phyloP scores from a whole-genome alignment of 2,888 invertebrate genomes.

The Andrena trimmerana region DNA sequence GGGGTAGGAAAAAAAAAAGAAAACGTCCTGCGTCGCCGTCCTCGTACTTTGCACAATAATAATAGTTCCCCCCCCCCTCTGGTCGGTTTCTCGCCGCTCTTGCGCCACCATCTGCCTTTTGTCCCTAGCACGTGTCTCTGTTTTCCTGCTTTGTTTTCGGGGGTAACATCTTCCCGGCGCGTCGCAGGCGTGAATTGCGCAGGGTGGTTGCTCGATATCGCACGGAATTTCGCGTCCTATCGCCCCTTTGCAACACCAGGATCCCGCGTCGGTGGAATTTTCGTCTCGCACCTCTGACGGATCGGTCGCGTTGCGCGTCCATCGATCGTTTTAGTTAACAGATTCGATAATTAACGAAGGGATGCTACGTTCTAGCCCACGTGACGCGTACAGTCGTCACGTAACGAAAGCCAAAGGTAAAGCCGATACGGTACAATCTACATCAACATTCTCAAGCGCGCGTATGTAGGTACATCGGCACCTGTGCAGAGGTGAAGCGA shows the following conservation, averaged over 20 bases:
- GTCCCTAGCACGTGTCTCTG: slow-evolving; percentile 30
- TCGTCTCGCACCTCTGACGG: slow-evolving; percentile 11
- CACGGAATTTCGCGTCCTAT: slow-evolving; percentile 26
- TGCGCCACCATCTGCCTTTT: slow-evolving; percentile 6
- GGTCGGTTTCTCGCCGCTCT: slow-evolving; percentile 19
- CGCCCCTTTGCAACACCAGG: slow-evolving; percentile 14
- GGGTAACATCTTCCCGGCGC: background rate
- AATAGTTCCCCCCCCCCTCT: background rate
- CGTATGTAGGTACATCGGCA: background rate
- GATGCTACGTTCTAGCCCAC: too few species aligned
- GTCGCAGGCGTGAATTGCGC: too few species aligned
- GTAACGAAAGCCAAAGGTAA: too few species aligned
- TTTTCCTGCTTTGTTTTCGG: slow-evolving; percentile 14
- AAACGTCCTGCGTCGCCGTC: slow-evolving; percentile 12
- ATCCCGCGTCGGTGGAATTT: background rate
- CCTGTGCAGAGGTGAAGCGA: background rate
- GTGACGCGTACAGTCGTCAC: too few species aligned
- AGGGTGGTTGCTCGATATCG: background rate
- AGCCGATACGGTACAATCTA: too few species aligned
- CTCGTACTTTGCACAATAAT: background rate
- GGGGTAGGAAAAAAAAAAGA: too few species aligned
- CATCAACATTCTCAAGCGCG: too few species aligned
- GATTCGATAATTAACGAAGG: too few species aligned
- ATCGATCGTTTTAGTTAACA: too few species aligned
- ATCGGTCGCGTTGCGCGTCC: slow-evolving; percentile 2